Evolutionary conservation across 1,140 invertebrate genomes (phyloP).

Genomic region (Zaprionus inermis): DNA sequence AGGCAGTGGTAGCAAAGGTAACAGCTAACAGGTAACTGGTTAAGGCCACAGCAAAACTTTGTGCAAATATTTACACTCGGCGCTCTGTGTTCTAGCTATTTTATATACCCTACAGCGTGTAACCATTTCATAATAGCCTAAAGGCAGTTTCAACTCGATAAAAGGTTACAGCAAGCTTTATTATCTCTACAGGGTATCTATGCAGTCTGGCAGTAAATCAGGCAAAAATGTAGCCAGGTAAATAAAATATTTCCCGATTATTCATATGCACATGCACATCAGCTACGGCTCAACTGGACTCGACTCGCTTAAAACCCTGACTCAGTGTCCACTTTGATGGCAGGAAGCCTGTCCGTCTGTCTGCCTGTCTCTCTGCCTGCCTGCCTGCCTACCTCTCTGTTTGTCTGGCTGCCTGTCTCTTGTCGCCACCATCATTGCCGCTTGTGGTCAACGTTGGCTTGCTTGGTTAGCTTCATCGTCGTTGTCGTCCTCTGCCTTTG

Average conservation of each 20-base stretch:
- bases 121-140: background rate
- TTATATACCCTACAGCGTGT: background rate
- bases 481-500: background rate
- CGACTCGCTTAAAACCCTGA: conserved; percentile 5
- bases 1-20: conserved; percentile 19
- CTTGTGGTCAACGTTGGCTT: conserved; percentile 24
- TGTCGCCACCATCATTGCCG: conserved; percentile 37
- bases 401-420: background rate
- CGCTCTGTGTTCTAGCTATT: conserved; percentile 40
- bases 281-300: conserved; percentile 46
- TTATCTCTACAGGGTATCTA: conserved; percentile 1
- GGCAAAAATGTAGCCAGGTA: conserved; percentile 32
- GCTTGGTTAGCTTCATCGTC: conserved; percentile 4
- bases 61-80: conserved; percentile 64
- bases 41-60: conserved; percentile 52
- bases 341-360: background rate
- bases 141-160: background rate
- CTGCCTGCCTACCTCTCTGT: background rate
- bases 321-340: conserved; percentile 8
- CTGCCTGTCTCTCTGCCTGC: background rate
- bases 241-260: conserved; percentile 65
- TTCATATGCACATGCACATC: conserved; percentile 59
- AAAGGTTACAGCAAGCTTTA: no score
- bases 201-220: background rate
- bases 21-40: no score